Base-by-base conservation (phyloP, 1,140 invertebrate genomes). In the Bombus affinis region DNA sequence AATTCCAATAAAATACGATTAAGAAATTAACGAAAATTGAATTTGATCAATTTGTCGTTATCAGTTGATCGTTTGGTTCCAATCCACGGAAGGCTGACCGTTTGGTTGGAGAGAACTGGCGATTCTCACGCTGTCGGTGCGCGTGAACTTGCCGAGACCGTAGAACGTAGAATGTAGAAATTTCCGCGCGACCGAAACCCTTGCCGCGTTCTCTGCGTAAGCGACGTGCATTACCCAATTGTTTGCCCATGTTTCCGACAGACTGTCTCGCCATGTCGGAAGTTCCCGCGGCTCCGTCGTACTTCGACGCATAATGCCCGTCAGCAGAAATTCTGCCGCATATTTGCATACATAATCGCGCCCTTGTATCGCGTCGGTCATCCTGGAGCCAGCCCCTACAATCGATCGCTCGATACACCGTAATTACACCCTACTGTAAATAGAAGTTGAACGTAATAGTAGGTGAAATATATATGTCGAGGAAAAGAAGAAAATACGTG, bases 331-430 rank as follows among this genome's bases (percentile, higher is more conserved):
- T 92, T 91, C 88, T 75, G 72, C 82, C 85, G 79, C 86, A 87
- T 87, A 92, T 93, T 93, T 92, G 90, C 91, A 92, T 93, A 89
- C 85, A 80, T 91, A 92, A 93, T 92, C 91, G 89, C 72, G 78
- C 77, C 82, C 57, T 75, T 74, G 73, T 85, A 89, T 86, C 84
- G 70, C 80, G 83, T 82, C 88, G 91, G 90, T 88, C 81, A 83
- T 88, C 62, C 73, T 37, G 75, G 66, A 68, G 65, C 32, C 57
- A 32, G 53, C 57, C 35, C 8, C 9, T 9, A 12, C 62, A 35
- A 53, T 44, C 68, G 37, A 73, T 62, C 71, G 75, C 81, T 86
- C 76, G 76, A 47, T 39, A n/a, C 5, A 18, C 22, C 74, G 42
- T 72, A 84, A 88, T 86, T 77, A 74, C 44, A 62, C 13, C 42